Conservation (phyloP, 2,888 invertebrate genomes). For the Palloptera scutellata region DNA sequence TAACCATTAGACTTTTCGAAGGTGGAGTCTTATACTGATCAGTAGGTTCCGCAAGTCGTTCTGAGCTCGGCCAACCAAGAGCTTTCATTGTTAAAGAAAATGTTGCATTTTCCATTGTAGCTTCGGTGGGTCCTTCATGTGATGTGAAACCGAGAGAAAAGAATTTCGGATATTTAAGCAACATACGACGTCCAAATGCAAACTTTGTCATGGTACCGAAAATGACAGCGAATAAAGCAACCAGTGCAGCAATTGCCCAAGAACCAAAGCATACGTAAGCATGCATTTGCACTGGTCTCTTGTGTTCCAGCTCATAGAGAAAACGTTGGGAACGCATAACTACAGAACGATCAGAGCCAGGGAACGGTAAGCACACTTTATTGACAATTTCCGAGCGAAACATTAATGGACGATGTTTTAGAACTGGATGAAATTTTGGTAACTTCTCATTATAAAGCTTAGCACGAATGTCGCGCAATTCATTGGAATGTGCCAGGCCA, state of each 20-base stretch:
- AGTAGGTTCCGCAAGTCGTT: conserved; percentile 68
- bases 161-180: conserved; percentile 74
- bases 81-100: conserved; percentile 79
- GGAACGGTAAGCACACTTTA: conserved; percentile 79
- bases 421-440: conserved; percentile 71
- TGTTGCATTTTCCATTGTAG: conserved; percentile 68
- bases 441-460: conserved; percentile 73
- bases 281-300: conserved; percentile 80
- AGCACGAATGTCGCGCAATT: conserved; percentile 72
- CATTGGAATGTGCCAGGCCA: conserved; percentile 72
- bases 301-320: conserved; percentile 72
- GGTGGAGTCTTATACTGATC: conserved; percentile 67
- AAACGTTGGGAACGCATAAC: conserved; percentile 82
- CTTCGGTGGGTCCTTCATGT: conserved; percentile 72
- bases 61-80: conserved; percentile 76
- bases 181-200: conserved; percentile 70
- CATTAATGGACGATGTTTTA: conserved; percentile 67
- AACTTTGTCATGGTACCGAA: conserved; percentile 72
- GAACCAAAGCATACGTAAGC: conserved; percentile 76
- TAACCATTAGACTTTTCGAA: conserved; percentile 71
- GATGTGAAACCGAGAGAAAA: conserved; percentile 78
- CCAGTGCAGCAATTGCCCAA: conserved; percentile 65
- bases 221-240: conserved; percentile 69
- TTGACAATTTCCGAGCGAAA: conserved; percentile 66
- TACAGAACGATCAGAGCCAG: conserved; percentile 83